Percentiles rank a stretch among this genome's conserved stretches.
Conservation (phyloP, 2,113 vertebrate species). For the Heterotis niloticus region DNA sequence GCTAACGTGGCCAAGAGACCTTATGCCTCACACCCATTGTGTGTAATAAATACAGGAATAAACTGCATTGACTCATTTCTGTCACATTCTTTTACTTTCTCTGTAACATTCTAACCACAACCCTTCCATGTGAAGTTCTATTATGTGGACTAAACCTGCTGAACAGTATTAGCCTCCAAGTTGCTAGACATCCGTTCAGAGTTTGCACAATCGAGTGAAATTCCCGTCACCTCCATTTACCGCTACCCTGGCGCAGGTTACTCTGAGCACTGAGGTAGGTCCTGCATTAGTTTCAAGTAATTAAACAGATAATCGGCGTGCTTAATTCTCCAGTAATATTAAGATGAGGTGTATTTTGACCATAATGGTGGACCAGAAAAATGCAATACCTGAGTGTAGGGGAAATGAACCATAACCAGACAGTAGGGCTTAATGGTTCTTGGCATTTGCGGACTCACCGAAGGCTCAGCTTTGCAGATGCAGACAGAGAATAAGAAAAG, state of each 20-base stretch:
- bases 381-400: neutral
- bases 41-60: neutral
- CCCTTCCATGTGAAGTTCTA: neutral
- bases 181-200: neutral
- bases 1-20: no score
- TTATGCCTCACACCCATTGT: no score
- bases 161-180: constrained; percentile 17
- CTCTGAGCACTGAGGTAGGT: constrained; percentile 38
- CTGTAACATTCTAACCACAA: neutral
- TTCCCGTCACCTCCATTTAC: constrained; percentile 14
- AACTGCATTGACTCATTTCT: no score
- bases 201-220: constrained; percentile 8
- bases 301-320: constrained; percentile 58
- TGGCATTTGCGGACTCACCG: no score
- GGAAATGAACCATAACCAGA: no score
- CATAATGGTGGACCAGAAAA: constrained; percentile 48
- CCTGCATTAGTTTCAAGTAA: constrained; percentile 40
- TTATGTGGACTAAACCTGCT: constrained; percentile 9
- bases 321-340: constrained; percentile 47
- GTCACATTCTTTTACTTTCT: neutral
- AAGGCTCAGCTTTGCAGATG: no score
- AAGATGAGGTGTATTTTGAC: constrained; percentile 52
- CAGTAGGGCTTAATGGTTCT: no score
- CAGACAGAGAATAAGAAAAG: no score
- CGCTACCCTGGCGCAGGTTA: neutral